Evolutionary conservation across 2,797 vertebrate species (phyloP).

Genomic region (Thunnus albacares): DNA sequence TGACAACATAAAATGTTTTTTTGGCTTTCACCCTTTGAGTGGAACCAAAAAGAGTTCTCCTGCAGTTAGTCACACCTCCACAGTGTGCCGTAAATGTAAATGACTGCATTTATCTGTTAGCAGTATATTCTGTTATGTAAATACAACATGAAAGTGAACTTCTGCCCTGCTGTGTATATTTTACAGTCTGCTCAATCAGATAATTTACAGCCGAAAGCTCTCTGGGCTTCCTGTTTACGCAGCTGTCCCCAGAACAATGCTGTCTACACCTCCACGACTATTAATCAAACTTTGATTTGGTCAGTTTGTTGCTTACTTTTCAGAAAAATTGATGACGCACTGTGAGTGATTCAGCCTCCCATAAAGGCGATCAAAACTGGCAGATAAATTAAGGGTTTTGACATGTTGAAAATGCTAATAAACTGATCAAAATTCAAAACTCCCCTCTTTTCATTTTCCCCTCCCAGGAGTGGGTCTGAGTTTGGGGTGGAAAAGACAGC

Average conservation of each 20-base stretch:
- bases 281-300: constrained; percentile 74
- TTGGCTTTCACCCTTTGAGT: constrained; percentile 7
- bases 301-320: constrained; percentile 79
- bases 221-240: constrained; percentile 42
- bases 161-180: constrained; percentile 46
- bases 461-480: constrained; percentile 35
- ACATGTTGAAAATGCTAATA: constrained; percentile 76
- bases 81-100: constrained; percentile 41
- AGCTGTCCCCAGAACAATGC: constrained; percentile 69
- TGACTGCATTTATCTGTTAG: constrained; percentile 41
- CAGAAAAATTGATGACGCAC: constrained; percentile 68
- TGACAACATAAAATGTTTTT: constrained; percentile 42
- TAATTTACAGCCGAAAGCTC: constrained; percentile 55
- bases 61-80: not conserved
- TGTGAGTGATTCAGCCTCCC: constrained; percentile 62
- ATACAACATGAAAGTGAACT: constrained; percentile 55
- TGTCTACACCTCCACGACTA: constrained; percentile 40
- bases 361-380: constrained; percentile 69
- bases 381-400: constrained; percentile 75
- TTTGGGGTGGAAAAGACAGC: constrained; percentile 53
- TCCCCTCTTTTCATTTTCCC: constrained; percentile 19
- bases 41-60: constrained; percentile 12
- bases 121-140: constrained; percentile 21
- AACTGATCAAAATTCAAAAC: constrained; percentile 75
- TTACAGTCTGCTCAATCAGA: constrained; percentile 52